Percentiles rank a stretch among this genome's conserved stretches.
Conservation (phyloP, 2,113 vertebrate genomes). For the Toxostoma redivivum region DNA sequence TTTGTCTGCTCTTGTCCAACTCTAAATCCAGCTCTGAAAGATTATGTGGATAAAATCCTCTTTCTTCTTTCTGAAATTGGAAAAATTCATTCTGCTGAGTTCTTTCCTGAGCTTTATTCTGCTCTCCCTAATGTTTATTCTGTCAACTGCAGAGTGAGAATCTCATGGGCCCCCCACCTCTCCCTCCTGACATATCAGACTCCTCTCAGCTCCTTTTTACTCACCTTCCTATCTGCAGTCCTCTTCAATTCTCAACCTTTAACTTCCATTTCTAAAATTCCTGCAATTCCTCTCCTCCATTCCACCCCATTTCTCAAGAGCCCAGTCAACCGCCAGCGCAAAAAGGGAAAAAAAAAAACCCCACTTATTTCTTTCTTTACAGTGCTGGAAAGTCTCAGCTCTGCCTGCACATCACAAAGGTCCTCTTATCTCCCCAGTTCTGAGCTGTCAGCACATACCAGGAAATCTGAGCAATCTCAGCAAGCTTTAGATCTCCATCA, state of each 20-base stretch:
- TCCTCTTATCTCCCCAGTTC: not conserved
- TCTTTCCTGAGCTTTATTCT: not conserved
- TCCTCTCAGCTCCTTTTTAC: not conserved
- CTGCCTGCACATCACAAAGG: not conserved
- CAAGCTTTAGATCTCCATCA: not conserved
- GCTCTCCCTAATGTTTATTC: conserved; percentile 5
- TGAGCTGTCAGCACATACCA: not conserved
- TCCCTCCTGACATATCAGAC: not conserved
- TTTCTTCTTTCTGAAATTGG: not conserved
- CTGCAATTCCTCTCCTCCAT: not conserved
- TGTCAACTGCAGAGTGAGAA: not conserved
- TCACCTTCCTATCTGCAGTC: not conserved
- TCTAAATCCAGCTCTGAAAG: not conserved
- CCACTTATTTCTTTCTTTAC: not conserved
- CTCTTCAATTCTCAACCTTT: not conserved
- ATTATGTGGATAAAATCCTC: not conserved
- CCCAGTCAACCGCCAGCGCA: not conserved
- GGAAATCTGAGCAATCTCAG: not conserved
- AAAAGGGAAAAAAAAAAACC: not conserved
- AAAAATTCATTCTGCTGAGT: not conserved
- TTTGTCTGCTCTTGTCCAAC: not conserved
- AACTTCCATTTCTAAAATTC: not conserved
- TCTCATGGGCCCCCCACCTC: not conserved
- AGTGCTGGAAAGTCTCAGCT: not conserved
- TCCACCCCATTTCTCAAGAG: conserved; percentile 26